phyloP scores from a whole-genome alignment of 2,113 vertebrate genomes.

The Cygnus buccinator region DNA sequence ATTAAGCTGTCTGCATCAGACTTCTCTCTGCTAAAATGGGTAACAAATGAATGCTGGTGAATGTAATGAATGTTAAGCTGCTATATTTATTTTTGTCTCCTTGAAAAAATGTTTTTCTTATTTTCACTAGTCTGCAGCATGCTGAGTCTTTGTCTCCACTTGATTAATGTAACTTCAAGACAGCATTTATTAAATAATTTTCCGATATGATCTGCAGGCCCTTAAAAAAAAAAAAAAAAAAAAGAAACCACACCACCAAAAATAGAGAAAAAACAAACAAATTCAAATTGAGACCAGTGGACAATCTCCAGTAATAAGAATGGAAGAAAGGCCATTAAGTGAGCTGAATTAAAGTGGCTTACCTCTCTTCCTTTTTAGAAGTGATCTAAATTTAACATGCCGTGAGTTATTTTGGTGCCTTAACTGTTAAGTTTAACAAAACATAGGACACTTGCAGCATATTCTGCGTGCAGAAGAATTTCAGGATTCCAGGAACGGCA shows the following conservation, averaged over 20 bases:
- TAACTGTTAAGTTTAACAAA: slow-evolving; percentile 57
- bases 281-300: not conserved
- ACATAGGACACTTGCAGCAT: not conserved
- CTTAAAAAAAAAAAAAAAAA: not conserved
- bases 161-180: slow-evolving; percentile 31
- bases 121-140: not conserved
- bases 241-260: not conserved
- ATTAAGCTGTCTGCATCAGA: not conserved
- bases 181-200: slow-evolving; percentile 20
- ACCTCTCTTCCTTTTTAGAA: slow-evolving; percentile 64
- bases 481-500: slow-evolving; percentile 45
- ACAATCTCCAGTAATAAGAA: not conserved
- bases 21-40: not conserved
- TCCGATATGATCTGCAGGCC: slow-evolving; percentile 20
- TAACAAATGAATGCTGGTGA: not conserved
- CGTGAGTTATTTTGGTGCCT: slow-evolving; percentile 52
- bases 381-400: slow-evolving; percentile 65
- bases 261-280: not conserved
- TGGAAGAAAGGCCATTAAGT: slow-evolving; percentile 11
- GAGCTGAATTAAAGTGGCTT: slow-evolving; percentile 18
- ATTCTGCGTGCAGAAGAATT: not conserved
- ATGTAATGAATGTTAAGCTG: not conserved
- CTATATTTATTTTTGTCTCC: slow-evolving; percentile 32
- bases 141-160: slow-evolving; percentile 18
- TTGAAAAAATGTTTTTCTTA: slow-evolving; percentile 5